Conservation (phyloP, 2,113 vertebrate species). For the Gallinago jamesoni region DNA sequence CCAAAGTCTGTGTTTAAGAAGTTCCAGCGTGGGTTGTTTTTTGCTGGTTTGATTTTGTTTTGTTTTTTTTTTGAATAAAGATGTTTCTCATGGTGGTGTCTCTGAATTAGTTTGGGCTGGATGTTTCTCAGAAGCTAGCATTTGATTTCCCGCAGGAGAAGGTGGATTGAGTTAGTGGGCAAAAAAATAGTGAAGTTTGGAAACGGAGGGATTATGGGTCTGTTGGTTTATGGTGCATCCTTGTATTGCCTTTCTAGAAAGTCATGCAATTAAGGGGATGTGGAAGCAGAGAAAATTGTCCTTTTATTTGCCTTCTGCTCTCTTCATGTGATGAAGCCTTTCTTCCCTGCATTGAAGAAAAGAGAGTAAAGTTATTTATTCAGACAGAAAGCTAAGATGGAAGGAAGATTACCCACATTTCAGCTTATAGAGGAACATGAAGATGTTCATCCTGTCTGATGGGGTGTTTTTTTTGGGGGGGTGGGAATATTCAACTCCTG, state of each 20-base stretch:
- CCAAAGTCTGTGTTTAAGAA: neutral
- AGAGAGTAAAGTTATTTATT: neutral
- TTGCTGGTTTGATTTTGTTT: too few relatives aligned
- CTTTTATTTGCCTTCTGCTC: neutral
- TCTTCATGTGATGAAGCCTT: neutral
- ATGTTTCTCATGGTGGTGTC: neutral
- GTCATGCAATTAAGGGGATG: neutral
- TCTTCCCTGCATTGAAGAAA: neutral
- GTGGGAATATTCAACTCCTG: rapidly evolving
- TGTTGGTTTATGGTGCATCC: neutral
- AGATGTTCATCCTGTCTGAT: neutral
- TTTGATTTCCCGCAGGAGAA: neutral
- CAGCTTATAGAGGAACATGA: neutral
- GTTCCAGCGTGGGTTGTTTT: neutral
- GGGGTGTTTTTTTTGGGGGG: rapidly evolving
- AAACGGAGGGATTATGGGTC: neutral
- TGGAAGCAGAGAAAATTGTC: neutral
- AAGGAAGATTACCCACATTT: neutral
- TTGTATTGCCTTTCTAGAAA: neutral
- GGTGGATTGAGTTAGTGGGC: neutral
- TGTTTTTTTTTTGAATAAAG: neutral
- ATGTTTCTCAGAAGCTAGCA: neutral
- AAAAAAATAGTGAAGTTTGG: neutral
- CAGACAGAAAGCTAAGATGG: neutral
- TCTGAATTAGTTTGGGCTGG: neutral